Percentiles rank a stretch among this genome's conserved stretches.
phyloP scores from a whole-genome alignment of 1,140 invertebrate species.

The Leptopilina clavipes region DNA sequence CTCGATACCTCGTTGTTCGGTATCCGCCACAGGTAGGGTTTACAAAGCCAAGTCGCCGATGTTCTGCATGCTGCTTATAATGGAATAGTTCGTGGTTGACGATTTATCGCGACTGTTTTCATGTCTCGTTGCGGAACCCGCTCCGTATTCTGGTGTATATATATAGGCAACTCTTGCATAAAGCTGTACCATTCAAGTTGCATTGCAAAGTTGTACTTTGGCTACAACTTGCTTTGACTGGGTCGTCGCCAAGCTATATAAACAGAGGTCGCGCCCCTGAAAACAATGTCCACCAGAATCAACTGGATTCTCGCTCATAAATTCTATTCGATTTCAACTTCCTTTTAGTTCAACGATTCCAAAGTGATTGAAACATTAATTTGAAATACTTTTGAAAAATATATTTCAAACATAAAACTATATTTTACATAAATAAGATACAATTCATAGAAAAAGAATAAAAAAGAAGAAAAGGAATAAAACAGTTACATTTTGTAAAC shows the following conservation, averaged over 20 bases:
- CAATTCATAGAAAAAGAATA: too few species aligned
- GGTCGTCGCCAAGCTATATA: not conserved
- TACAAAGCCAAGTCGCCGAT: conserved; percentile 51
- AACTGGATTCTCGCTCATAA: conserved; percentile 43
- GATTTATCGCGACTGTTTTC: conserved; percentile 61
- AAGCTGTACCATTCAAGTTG: conserved; percentile 35
- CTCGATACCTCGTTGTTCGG: not conserved
- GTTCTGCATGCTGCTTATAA: conserved; percentile 61
- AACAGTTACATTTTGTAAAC: too few species aligned
- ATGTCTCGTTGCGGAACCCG: conserved; percentile 55
- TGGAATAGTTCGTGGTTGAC: conserved; percentile 57
- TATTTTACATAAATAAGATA: too few species aligned
- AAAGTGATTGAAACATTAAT: too few species aligned
- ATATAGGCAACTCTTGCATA: conserved; percentile 28
- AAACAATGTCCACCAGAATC: conserved; percentile 44
- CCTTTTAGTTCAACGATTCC: not conserved
- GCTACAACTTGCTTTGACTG: not conserved
- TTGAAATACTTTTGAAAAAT: too few species aligned
- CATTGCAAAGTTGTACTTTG: conserved; percentile 36
- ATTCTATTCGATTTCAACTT: conserved; percentile 41
- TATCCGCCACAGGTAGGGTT: conserved; percentile 47
- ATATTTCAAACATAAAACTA: too few species aligned
- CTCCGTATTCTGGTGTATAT: conserved; percentile 48
- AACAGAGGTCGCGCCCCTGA: conserved; percentile 44
- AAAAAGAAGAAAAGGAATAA: too few species aligned